These are phyloP conservation scores for Anthonomus grandis DNA, from an alignment of 1,140 invertebrate species.

Conservation along the genomic window DNA sequence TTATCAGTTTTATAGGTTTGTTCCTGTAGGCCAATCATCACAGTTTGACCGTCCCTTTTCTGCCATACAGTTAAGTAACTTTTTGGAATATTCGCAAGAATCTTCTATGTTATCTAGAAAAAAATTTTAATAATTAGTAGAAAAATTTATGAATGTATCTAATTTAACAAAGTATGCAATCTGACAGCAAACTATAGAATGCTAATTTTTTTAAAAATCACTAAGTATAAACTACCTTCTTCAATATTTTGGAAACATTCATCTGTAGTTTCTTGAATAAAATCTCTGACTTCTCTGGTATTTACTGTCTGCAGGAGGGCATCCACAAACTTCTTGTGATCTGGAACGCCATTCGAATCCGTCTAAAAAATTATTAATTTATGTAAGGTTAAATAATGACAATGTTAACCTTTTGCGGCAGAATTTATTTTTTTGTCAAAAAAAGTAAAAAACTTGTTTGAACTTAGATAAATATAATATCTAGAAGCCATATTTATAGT, in stretches of 20 bases:
- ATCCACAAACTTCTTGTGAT: slow-evolving; percentile 35
- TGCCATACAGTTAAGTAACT: slow-evolving; percentile 41
- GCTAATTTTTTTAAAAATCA: too few relatives aligned
- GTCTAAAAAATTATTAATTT: slow-evolving; percentile 29
- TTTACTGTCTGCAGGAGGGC: slow-evolving; percentile 32
- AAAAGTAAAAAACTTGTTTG: too few relatives aligned
- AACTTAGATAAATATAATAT: too few relatives aligned
- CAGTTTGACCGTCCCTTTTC: slow-evolving; percentile 43
- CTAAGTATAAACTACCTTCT: slow-evolving; percentile 26
- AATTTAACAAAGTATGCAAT: too few relatives aligned
- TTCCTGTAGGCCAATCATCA: slow-evolving; percentile 44
- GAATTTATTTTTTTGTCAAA: too few relatives aligned
- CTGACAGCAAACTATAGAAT: slow-evolving; percentile 4
- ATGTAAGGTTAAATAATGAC: not conserved
- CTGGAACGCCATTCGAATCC: slow-evolving; percentile 38
- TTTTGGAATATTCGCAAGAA: slow-evolving; percentile 37
- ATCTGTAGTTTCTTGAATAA: slow-evolving; percentile 42
- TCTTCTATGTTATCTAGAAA: slow-evolving; percentile 35
- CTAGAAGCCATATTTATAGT: too few relatives aligned
- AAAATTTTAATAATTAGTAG: too few relatives aligned
- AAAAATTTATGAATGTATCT: slow-evolving; percentile 1
- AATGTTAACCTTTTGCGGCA: not conserved
- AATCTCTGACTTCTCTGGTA: slow-evolving; percentile 37
- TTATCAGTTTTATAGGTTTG: too few relatives aligned
- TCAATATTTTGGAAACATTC: slow-evolving; percentile 43